Conservation (phyloP, 1,140 invertebrate genomes). For the Hirudo medicinalis region DNA sequence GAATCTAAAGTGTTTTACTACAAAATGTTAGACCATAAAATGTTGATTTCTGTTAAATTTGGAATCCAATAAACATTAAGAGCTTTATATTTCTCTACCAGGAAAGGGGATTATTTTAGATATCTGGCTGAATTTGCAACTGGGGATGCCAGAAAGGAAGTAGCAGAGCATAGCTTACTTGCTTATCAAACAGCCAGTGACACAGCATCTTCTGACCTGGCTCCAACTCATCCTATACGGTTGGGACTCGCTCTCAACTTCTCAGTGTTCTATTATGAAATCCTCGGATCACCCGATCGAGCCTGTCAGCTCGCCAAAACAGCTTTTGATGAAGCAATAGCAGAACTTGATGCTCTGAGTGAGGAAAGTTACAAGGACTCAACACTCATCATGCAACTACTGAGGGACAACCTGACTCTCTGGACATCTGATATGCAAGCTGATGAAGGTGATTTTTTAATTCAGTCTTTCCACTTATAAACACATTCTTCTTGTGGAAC, state of each 20-base stretch:
- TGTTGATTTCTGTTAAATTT: slow-evolving; percentile 4
- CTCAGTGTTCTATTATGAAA: slow-evolving; percentile 96
- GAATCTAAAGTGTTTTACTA: slow-evolving; percentile 98
- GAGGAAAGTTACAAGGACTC: slow-evolving; percentile 98
- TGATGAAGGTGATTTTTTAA: slow-evolving; percentile 14
- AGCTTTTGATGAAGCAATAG: slow-evolving; percentile 84
- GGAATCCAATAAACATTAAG: neutral
- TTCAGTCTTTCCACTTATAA: neutral
- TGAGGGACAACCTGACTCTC: slow-evolving; percentile 92
- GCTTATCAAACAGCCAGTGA: slow-evolving; percentile 94
- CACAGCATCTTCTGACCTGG: slow-evolving; percentile 87
- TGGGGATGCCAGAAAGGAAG: slow-evolving; percentile 75
- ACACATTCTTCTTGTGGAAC: neutral
- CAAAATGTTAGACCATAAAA: slow-evolving; percentile 49
- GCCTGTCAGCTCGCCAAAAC: slow-evolving; percentile 43
- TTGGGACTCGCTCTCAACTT: slow-evolving; percentile 82
- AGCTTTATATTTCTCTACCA: slow-evolving; percentile 45
- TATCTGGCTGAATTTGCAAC: slow-evolving; percentile 94
- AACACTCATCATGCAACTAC: slow-evolving; percentile 94
- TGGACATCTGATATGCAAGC: slow-evolving; percentile 71
- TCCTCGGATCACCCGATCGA: slow-evolving; percentile 79
- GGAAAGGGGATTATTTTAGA: slow-evolving; percentile 94
- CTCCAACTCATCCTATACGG: slow-evolving; percentile 77
- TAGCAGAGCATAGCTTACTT: slow-evolving; percentile 81
- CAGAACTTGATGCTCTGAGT: slow-evolving; percentile 84